Base-by-base conservation (phyloP, 2,113 vertebrate genomes). In the Epinephelus lanceolatus region DNA sequence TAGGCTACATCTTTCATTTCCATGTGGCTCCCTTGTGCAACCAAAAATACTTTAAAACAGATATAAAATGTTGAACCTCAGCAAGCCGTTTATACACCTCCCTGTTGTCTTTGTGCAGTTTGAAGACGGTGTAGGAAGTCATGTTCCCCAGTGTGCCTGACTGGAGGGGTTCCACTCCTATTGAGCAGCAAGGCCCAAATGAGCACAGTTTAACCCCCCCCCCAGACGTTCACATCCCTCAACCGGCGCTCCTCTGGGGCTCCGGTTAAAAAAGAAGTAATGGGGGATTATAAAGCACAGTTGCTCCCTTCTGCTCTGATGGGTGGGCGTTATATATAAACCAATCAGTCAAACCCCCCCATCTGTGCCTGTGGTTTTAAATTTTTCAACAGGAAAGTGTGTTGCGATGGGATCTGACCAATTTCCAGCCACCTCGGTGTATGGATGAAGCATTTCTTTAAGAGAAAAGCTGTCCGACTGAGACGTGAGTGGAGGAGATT, bases 1-100 rank as follows among this genome's bases (percentile, higher is more conserved):
- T 73, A 65, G 83, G 85, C 80, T 71, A 69, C 52, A 71, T 83
- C 71, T 73, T 85, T 85, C 51, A 86, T 89, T 81, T 88, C 53
- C 40, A 59, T 74, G 5, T 25, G 71, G 30, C 52, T 79, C 62
- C 74, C 71, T 62, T 12, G 76, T 72, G 68, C 71, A 83, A 55
- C 61, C 6, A 25, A 61, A 86, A 78, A 60, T 47, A 84, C 71
- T 77, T 70, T 62, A 72, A 30, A 82, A 78, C 49, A 71, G 76
- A 86, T 57, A 72, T 33, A 84, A 84, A 88, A 60, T 27, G 65
- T 59, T 65, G 88, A 83, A 69, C 75, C 51, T 75, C 37, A 51
- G 67, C 80, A 8, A 57, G 61, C 23, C 3, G 7, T 66, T 81
- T 80, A 30, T 55, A 68, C 11, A 78, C 33, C 42, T 76, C 72